Percentiles rank a stretch among this genome's conserved stretches.
phyloP scores from a whole-genome alignment of 2,888 invertebrate genomes.

The Dolichopus griseipennis region DNA sequence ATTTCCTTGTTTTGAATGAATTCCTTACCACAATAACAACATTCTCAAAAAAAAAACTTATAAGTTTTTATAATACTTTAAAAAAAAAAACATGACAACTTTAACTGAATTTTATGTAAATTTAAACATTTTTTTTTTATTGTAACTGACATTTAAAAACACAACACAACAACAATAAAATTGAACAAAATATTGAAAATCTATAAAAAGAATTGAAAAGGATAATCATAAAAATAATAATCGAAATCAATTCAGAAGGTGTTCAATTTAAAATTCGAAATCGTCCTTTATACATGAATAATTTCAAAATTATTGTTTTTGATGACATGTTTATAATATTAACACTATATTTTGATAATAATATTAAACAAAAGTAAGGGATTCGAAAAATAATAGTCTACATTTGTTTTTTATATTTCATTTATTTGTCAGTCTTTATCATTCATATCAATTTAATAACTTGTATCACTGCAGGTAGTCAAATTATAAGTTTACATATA shows the following conservation, averaged over 20 bases:
- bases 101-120: conserved; percentile 4
- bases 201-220: not conserved
- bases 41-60: no score
- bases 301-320: not conserved
- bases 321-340: conserved; percentile 4
- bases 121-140: not conserved
- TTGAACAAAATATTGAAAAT: not conserved
- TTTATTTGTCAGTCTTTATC: no score
- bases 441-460: no score
- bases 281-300: not conserved
- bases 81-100: not conserved
- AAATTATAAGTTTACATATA: no score
- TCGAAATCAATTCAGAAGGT: conserved; percentile 2
- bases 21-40: no score
- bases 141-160: no score
- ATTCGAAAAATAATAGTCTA: no score
- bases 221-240: conserved; percentile 6
- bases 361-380: not conserved
- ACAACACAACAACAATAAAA: not conserved
- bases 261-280: not conserved
- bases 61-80: not conserved
- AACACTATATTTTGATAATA: not conserved
- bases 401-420: no score
- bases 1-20: no score
- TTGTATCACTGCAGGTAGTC: no score